Evolutionary conservation across 1,140 invertebrate genomes (phyloP).

Genomic region (Grapholita molesta): DNA sequence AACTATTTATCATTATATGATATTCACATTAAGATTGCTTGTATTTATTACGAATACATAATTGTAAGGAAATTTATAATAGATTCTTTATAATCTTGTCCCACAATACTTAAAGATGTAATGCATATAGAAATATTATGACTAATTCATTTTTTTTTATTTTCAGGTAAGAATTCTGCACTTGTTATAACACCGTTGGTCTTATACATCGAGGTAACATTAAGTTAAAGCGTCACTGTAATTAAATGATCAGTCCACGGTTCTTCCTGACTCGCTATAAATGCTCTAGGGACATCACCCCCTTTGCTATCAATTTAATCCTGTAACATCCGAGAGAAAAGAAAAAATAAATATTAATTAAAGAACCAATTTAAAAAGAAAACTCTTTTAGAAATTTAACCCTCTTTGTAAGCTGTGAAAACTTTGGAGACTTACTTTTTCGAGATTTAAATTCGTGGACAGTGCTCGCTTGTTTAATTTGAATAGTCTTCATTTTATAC

Average conservation of each 20-base stretch:
- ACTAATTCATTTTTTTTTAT: not conserved
- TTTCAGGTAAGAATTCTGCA: not conserved
- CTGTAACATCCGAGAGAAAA: not conserved
- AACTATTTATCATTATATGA: too few species aligned
- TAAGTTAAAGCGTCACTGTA: not conserved
- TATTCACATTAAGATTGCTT: too few species aligned
- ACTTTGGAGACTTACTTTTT: not conserved
- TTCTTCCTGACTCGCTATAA: not conserved
- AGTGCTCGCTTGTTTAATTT: slow-evolving; percentile 3
- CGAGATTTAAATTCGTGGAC: not conserved
- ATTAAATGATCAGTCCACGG: not conserved
- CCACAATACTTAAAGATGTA: too few species aligned
- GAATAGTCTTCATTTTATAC: slow-evolving; percentile 1
- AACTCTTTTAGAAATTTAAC: slow-evolving; percentile 2
- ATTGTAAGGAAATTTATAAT: too few species aligned
- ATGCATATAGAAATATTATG: not conserved
- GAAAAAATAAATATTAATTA: slow-evolving; percentile 14
- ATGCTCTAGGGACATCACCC: not conserved
- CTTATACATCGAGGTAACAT: not conserved
- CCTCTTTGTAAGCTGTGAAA: not conserved
- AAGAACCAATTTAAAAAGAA: slow-evolving; percentile 16
- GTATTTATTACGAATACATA: too few species aligned
- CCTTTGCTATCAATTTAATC: slow-evolving; percentile 16
- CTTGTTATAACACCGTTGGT: not conserved
- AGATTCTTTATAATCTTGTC: too few species aligned